phyloP scores from a whole-genome alignment of 2,113 vertebrate species.

The Hydrochoerus hydrochaeris region DNA sequence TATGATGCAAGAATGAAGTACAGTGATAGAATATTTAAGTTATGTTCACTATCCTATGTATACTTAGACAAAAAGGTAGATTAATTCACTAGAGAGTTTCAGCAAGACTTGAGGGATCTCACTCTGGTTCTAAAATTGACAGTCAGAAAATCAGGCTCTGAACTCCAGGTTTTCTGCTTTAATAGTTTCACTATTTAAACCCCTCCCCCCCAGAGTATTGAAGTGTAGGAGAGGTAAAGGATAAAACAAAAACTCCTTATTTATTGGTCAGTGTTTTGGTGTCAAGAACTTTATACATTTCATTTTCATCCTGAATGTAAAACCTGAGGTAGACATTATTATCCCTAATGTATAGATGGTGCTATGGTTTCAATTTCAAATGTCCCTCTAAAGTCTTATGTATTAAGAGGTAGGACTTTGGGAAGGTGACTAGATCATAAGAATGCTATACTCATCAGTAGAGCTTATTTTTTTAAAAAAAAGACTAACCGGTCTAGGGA shows the following conservation, averaged over 20 bases:
- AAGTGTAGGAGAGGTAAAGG: conserved; percentile 3
- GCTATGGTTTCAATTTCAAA: neutral
- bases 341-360: neutral
- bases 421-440: neutral
- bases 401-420: neutral
- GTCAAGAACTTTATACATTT: neutral
- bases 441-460: neutral
- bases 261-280: neutral
- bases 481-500: neutral
- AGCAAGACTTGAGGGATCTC: neutral
- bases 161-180: neutral
- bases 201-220: no score
- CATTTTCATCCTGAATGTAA: conserved; percentile 24
- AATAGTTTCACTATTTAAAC: neutral
- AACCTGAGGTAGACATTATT: neutral
- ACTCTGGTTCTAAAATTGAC: neutral
- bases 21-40: neutral
- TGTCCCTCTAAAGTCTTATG: neutral
- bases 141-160: neutral
- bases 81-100: neutral
- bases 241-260: neutral
- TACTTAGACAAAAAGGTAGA: neutral
- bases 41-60: neutral
- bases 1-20: neutral
- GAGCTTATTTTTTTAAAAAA: neutral